Evolutionary conservation across 2,113 vertebrate genomes (phyloP).

Genomic region (Pelusios castaneus): DNA sequence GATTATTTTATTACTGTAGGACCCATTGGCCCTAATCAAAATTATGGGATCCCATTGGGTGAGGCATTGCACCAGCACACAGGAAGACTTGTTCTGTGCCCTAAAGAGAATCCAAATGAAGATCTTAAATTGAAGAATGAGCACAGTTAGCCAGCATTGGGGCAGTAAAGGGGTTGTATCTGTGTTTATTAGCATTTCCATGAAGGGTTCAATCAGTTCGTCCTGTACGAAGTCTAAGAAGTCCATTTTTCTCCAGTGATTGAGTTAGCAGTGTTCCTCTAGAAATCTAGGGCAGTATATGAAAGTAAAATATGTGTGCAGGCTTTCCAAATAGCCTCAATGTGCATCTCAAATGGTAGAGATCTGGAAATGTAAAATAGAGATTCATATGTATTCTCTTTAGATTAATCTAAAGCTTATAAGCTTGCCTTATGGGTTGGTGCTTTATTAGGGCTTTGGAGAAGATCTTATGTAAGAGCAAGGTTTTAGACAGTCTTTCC

Average conservation of each 20-base stretch:
- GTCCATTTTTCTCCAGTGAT: neutral
- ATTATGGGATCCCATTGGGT: neutral
- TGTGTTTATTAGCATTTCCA: neutral
- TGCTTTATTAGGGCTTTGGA: neutral
- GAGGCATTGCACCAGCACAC: accelerated
- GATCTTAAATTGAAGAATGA: neutral
- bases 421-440: neutral
- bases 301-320: neutral
- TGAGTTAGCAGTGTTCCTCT: neutral
- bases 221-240: neutral
- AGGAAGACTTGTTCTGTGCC: neutral
- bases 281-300: neutral
- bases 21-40: neutral
- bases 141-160: no score
- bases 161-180: neutral
- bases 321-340: neutral
- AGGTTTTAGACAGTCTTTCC: neutral
- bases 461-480: neutral
- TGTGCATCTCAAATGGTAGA: neutral
- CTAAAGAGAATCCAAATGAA: neutral
- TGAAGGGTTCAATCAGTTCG: neutral
- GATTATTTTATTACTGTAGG: neutral
- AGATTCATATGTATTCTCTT: neutral
- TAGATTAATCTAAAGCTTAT: neutral
- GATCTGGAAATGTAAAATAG: neutral